A percentile compares a stretch with the other conserved stretches of the same genome.
Conservation (phyloP, 2,113 vertebrate genomes). For the Triplophysa dalaica region DNA sequence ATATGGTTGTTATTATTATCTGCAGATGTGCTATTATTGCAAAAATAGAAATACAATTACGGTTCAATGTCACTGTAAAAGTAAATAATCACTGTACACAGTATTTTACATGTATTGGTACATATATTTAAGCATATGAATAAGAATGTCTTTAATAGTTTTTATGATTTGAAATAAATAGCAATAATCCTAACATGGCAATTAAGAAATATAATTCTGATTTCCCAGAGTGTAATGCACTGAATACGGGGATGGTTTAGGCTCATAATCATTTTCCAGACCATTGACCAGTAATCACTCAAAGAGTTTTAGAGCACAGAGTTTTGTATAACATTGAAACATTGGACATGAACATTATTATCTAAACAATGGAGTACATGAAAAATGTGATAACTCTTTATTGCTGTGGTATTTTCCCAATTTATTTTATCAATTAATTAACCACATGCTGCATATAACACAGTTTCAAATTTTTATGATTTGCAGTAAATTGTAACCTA, state of each 20-base stretch:
- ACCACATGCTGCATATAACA: too few relatives aligned
- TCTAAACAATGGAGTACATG: too few relatives aligned
- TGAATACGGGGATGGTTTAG: neutral
- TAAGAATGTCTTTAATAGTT: neutral
- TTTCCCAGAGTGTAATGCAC: neutral
- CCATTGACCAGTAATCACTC: conserved; percentile 14
- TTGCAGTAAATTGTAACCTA: too few relatives aligned
- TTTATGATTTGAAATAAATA: neutral
- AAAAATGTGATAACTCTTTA: too few relatives aligned
- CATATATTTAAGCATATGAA: neutral
- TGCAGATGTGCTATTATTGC: neutral
- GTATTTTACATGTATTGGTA: too few relatives aligned
- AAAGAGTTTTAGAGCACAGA: neutral
- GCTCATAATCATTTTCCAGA: neutral
- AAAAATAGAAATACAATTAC: neutral
- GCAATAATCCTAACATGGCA: neutral
- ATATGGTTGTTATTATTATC: conserved; percentile 19
- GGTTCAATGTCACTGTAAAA: neutral
- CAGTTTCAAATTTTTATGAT: too few relatives aligned
- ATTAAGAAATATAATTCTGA: neutral
- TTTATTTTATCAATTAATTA: too few relatives aligned
- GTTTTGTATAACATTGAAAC: neutral
- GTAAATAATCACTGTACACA: too few relatives aligned
- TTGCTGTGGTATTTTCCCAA: too few relatives aligned
- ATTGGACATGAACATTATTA: neutral